Base-by-base conservation (phyloP, 2,113 vertebrate genomes). In the Donacobius atricapilla region DNA sequence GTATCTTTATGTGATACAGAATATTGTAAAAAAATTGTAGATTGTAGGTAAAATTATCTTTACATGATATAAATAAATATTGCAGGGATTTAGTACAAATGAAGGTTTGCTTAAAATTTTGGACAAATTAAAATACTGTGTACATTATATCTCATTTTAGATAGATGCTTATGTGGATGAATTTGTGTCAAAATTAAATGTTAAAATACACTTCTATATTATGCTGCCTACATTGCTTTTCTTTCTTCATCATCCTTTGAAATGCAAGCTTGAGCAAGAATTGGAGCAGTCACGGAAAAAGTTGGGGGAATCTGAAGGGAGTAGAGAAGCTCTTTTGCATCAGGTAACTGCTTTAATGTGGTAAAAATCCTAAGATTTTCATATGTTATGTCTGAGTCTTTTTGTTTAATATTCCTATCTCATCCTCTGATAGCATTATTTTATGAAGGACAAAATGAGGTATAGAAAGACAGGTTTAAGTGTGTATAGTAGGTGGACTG, bases 291-390 rank as follows among this genome's bases (percentile, higher is more conserved):
- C 98, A 13, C 97, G 79, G 80, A 98, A 98, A 91, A 97, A 98
- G 54, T 69, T 99, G 82, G 98, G 98, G 80, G 98, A 99, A 88
- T 99, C 98, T 17, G 99, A 99, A 97, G 97, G 97, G 66, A 98
- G 96, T 94, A 98, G 98, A 97, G 98, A 98, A 94, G 94, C 97
- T 57, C 98, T 99, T 75, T 94, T 98, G 89, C 98, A 97, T 91
- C 99, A 99, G 99, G 99, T 99, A 98, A 94, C 72, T 91, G 18
- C 63, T 84, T 95, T 57, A 30, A 50, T 88, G 15, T 82, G 63
- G 13, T 57, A 66, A 70, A 92, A 94, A 81, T 91, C 11, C 11
- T 42, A 3, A 63, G 66, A 31, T 69, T 94, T 97, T 97, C 31
- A 16, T 77, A 56, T 75, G 6, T 65, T 57, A 13, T 47, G 10